Evolutionary conservation across 2,888 invertebrate species (phyloP), one percentile per base, ranked within the genome.

Genomic region (Octodonta nipae): DNA sequence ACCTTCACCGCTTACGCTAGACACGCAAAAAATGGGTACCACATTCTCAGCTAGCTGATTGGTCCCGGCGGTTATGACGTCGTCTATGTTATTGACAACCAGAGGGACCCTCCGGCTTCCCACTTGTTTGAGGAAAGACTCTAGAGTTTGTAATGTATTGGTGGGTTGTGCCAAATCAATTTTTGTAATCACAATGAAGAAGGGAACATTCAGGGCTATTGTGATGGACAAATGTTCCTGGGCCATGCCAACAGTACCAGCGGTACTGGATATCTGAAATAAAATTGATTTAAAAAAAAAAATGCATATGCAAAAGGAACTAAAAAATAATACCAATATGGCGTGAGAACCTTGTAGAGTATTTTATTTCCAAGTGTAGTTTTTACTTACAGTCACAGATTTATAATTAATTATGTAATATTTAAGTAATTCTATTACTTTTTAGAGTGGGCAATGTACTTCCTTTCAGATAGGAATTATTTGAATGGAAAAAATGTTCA

Each of bases 161-260:
- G 63, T 61, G 2, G 70, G 67, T 3, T 68, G 63, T n/a, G 82
- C 80, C 34, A 89, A 68, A 62, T 98, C 96, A 34, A 80, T 81
- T 68, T 98, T 98, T 38, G 86, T 92, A 36, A 98, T 73, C 1
- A 95, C 86, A 10, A 91, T 79, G 58, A 95, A 91, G 59, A 95
- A 82, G 0, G 96, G 93, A 49, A 86, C 73, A 46, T 83, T 78
- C 26, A 88, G 58, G 0, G 85, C 86, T 0, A 80, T 65, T 2
- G 82, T 76, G 25, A 95, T 73, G 0, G 83, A 80, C 35, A 95
- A 68, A 63, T 96, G 95, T 56, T 98, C 95, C 46, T 85, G 80
- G 0, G 91, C 88, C 58, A 83, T 84, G 4, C 77, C 73, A 0
- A 78, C 78, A 24, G 82, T 75, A 6, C 88, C 89, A 0, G 82